phyloP scores from a whole-genome alignment of 1,140 invertebrate genomes.

The Myzus persicae region DNA sequence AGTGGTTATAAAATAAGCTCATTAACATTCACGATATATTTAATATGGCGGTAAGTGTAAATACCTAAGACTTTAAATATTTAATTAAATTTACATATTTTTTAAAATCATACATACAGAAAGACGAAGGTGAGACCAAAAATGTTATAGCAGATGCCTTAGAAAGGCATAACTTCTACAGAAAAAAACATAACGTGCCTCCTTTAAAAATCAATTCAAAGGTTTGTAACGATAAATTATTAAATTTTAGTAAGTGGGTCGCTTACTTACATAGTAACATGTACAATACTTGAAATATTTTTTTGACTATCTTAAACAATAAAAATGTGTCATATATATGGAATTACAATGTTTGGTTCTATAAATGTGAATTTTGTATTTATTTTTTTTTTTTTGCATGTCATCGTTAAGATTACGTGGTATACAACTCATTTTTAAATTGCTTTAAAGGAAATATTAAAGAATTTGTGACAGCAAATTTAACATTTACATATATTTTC shows the following conservation, averaged over 20 bases:
- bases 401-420: background rate
- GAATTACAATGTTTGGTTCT: too few relatives aligned
- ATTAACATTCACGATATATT: background rate
- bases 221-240: background rate
- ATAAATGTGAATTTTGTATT: background rate
- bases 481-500: background rate
- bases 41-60: background rate
- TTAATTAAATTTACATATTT: background rate
- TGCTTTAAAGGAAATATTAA: background rate
- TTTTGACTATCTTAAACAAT: background rate
- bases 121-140: background rate
- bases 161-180: constrained; percentile 16
- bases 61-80: background rate
- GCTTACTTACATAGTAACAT: background rate
- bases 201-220: constrained; percentile 20
- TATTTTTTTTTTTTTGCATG: background rate
- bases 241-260: background rate
- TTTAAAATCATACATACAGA: background rate
- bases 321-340: background rate
- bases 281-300: background rate
- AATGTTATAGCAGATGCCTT: background rate
- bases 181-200: constrained; percentile 12
- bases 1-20: background rate
- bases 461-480: background rate
- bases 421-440: background rate